phyloP scores from a whole-genome alignment of 2,113 vertebrate species.

The Caretta caretta region DNA sequence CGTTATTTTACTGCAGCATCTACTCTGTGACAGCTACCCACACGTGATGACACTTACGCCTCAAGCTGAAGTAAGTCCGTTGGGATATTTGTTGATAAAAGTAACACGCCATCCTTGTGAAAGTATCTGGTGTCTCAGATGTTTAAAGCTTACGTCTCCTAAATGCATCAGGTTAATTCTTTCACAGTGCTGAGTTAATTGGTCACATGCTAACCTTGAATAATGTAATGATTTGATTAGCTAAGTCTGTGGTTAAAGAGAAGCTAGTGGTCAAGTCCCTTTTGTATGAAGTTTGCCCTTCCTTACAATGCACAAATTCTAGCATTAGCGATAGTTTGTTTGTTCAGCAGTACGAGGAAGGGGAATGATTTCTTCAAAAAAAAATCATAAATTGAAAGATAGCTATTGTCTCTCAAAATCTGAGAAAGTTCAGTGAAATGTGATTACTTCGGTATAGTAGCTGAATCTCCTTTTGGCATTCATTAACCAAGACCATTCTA shows the following conservation, averaged over 20 bases:
- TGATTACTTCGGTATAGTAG: neutral
- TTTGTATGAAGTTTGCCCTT: neutral
- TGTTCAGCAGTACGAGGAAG: neutral
- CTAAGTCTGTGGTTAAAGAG: neutral
- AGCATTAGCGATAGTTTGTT: neutral
- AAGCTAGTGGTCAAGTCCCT: neutral
- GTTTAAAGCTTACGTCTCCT: neutral
- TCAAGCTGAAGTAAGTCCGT: neutral
- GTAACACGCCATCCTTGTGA: neutral
- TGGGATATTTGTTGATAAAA: neutral
- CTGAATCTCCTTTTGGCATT: neutral
- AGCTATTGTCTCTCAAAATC: neutral
- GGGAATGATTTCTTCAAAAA: neutral
- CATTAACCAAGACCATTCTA: neutral
- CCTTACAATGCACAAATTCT: neutral
- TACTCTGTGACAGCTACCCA: neutral
- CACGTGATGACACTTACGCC: neutral
- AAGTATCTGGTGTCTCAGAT: neutral
- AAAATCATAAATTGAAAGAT: neutral
- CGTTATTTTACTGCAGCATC: neutral
- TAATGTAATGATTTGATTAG: neutral
- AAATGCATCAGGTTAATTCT: neutral
- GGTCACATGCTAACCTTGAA: neutral
- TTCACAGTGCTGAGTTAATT: neutral
- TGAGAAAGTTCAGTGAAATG: neutral